Evolutionary conservation across 1,140 invertebrate species (phyloP).

Genomic region (Ips typographus): DNA sequence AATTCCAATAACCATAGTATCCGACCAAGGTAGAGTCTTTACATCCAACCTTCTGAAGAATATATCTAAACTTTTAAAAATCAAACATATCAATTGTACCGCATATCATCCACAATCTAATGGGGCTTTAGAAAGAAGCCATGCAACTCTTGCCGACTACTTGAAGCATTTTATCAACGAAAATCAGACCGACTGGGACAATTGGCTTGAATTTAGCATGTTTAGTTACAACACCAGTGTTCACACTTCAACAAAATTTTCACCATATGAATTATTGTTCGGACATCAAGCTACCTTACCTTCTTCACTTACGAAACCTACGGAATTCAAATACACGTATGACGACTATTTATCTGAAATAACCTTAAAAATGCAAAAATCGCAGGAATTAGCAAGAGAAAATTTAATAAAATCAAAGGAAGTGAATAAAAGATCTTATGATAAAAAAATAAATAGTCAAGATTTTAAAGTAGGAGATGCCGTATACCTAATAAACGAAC

Average conservation of each 20-base stretch:
- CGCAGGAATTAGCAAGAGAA: slow-evolving; percentile 45
- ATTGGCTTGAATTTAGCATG: slow-evolving; percentile 48
- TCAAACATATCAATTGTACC: slow-evolving; percentile 39
- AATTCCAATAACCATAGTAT: slow-evolving; percentile 38
- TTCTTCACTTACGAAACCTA: slow-evolving; percentile 27
- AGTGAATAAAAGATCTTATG: slow-evolving; percentile 44
- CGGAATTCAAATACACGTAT: slow-evolving; percentile 43
- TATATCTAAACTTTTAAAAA: slow-evolving; percentile 42
- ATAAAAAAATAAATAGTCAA: slow-evolving; percentile 37
- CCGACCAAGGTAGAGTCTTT: slow-evolving; percentile 48
- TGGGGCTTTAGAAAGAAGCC: slow-evolving; percentile 48
- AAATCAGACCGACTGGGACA: slow-evolving; percentile 50
- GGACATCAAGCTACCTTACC: slow-evolving; percentile 42
- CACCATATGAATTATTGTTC: slow-evolving; percentile 45
- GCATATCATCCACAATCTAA: slow-evolving; percentile 47
- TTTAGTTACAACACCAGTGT: slow-evolving; percentile 49
- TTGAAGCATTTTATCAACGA: slow-evolving; percentile 49
- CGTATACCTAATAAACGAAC: slow-evolving; percentile 32
- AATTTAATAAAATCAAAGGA: slow-evolving; percentile 40
- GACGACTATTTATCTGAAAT: slow-evolving; percentile 45
- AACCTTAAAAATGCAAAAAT: slow-evolving; percentile 44
- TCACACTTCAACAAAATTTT: slow-evolving; percentile 42
- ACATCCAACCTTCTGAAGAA: slow-evolving; percentile 44
- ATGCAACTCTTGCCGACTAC: slow-evolving; percentile 51
- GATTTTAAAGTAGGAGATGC: slow-evolving; percentile 38